A percentile compares a stretch with the other conserved stretches of the same genome.
These are phyloP conservation scores for Galaxias olidus DNA, from an alignment of 2,797 vertebrate species.

Conservation along the genomic window DNA sequence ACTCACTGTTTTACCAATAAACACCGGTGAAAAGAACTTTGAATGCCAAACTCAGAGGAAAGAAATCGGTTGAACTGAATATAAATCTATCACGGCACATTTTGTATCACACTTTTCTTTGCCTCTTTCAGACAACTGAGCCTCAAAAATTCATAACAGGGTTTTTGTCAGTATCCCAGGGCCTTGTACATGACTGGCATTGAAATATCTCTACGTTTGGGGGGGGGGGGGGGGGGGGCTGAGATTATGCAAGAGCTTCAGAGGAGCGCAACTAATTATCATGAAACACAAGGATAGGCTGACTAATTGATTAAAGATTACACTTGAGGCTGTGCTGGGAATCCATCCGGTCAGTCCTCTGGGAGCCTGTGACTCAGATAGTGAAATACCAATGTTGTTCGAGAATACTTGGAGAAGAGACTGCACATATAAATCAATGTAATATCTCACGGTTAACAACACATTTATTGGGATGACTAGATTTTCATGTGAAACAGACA, in stretches of 20 bases:
- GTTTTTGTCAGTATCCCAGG: constrained; percentile 43
- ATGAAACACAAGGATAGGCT: constrained; percentile 59
- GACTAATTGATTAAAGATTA: constrained; percentile 68
- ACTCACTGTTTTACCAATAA: no score
- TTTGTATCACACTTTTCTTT: background rate
- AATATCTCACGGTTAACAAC: constrained; percentile 13
- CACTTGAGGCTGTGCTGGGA: constrained; percentile 65
- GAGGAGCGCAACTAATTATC: constrained; percentile 59
- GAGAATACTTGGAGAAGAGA: constrained; percentile 32
- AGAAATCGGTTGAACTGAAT: background rate
- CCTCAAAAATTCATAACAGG: constrained; percentile 12
- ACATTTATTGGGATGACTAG: background rate
- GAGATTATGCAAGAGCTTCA: constrained; percentile 57
- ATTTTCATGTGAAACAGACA: no score
- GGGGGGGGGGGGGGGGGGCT: constrained; percentile 41
- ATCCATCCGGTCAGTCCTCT: constrained; percentile 42
- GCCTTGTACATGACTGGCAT: constrained; percentile 27
- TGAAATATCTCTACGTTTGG: constrained; percentile 38
- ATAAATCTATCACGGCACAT: background rate
- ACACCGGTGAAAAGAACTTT: no score
- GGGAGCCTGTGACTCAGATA: constrained; percentile 30
- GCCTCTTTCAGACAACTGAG: background rate
- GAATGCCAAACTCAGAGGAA: background rate
- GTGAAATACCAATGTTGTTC: constrained; percentile 18
- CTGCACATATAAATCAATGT: constrained; percentile 40